Conservation (phyloP, 2,113 vertebrate genomes). For the Nerophis lumbriciformis region DNA sequence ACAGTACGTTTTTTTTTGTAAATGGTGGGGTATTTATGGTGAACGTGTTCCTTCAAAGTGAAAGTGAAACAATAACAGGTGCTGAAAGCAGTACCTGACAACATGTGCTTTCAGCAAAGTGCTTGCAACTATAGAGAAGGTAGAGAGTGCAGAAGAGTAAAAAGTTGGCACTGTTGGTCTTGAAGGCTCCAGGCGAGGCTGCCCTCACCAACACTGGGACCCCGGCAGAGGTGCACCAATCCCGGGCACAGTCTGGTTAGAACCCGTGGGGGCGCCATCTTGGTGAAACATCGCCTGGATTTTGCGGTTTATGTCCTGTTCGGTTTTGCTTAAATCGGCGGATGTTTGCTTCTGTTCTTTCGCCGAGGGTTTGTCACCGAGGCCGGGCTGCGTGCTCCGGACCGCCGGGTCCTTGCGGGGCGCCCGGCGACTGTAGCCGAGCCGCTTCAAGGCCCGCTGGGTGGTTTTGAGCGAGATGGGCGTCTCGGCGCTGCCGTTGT, state of each 20-base stretch:
- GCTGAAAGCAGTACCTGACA: not conserved
- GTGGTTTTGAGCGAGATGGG: conserved; percentile 34
- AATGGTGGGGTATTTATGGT: too few relatives aligned
- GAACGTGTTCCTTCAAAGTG: too few relatives aligned
- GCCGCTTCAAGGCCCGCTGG: conserved; percentile 31
- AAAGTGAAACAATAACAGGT: too few relatives aligned
- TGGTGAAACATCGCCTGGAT: not conserved
- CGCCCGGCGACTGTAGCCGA: conserved; percentile 27
- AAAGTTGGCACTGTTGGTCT: not conserved
- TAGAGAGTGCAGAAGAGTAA: not conserved
- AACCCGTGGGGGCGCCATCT: not conserved
- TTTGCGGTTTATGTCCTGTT: not conserved
- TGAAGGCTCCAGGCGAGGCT: not conserved
- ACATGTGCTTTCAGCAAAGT: not conserved
- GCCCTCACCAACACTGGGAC: conserved; percentile 3
- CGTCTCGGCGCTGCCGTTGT: conserved; percentile 32
- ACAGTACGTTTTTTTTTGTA: too few relatives aligned
- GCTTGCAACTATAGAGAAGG: not conserved
- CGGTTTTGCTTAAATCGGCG: not conserved
- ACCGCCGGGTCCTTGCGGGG: conserved; percentile 8
- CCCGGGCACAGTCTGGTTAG: conserved; percentile 1
- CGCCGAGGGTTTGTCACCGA: not conserved
- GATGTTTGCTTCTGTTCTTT: not conserved
- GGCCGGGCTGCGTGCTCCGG: conserved; percentile 14
- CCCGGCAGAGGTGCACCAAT: not conserved